A percentile compares a stretch with the other conserved stretches of the same genome.
These are phyloP conservation scores for Apostichopus californicus DNA, from an alignment of 35 echinoderm and acorn worm genomes.

Conservation along the genomic window DNA sequence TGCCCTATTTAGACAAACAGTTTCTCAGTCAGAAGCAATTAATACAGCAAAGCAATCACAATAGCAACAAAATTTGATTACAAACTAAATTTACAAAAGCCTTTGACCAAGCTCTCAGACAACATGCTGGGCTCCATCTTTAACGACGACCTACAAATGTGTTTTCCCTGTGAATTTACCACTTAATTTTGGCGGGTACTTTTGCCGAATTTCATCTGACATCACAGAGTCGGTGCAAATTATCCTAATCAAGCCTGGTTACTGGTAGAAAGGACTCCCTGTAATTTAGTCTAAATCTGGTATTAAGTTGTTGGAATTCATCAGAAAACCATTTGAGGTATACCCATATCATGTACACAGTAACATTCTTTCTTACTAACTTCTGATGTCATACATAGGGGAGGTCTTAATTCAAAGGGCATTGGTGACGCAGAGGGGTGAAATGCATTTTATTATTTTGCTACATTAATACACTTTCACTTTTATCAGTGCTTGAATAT, in stretches of 20 bases:
- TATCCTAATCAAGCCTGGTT: too few relatives aligned
- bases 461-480: too few relatives aligned
- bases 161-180: not conserved
- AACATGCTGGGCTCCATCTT: not conserved
- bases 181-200: too few relatives aligned
- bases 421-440: not conserved
- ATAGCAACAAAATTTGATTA: not conserved
- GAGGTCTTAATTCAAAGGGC: not conserved
- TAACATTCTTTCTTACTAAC: not conserved
- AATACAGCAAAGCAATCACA: not conserved
- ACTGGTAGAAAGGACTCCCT: too few relatives aligned
- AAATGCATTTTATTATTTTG: too few relatives aligned
- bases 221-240: too few relatives aligned
- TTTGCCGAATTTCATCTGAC: too few relatives aligned
- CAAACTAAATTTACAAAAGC: not conserved
- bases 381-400: not conserved
- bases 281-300: not conserved
- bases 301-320: not conserved
- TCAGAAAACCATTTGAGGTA: not conserved
- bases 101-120: not conserved
- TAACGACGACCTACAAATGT: not conserved
- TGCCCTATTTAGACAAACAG: too few relatives aligned
- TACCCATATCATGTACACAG: not conserved
- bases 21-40: not conserved
- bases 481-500: too few relatives aligned